phyloP scores from a whole-genome alignment of 2,888 invertebrate species.

The Aleiodes testaceus region DNA sequence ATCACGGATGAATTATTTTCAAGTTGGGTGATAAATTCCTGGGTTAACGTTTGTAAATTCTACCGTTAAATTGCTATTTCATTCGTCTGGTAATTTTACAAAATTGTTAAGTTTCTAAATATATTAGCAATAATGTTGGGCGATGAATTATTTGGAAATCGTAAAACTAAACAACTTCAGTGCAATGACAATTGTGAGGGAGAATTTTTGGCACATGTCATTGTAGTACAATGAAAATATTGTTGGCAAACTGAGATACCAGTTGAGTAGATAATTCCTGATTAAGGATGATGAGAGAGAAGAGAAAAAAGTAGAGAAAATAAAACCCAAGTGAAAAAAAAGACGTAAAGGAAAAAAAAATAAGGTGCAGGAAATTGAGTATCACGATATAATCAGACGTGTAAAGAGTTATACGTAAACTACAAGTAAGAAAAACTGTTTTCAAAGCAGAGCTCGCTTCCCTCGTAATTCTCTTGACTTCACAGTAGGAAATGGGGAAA shows the following conservation, averaged over 20 bases:
- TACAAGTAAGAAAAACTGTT: conserved; percentile 20
- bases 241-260: too few relatives aligned
- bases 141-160: conserved; percentile 7
- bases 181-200: too few relatives aligned
- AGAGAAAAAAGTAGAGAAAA: too few relatives aligned
- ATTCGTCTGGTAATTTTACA: neutral
- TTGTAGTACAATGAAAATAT: too few relatives aligned
- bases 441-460: conserved; percentile 32
- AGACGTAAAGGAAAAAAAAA: too few relatives aligned
- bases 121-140: conserved; percentile 17
- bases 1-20: neutral
- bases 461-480: conserved; percentile 38
- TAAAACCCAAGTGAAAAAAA: too few relatives aligned
- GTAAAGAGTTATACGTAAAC: conserved; percentile 20
- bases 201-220: too few relatives aligned
- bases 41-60: neutral
- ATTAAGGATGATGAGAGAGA: too few relatives aligned
- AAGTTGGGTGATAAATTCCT: neutral
- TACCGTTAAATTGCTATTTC: too few relatives aligned
- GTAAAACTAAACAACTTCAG: conserved; percentile 7
- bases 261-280: too few relatives aligned
- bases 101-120: conserved; percentile 10
- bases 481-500: conserved; percentile 8
- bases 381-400: conserved; percentile 18
- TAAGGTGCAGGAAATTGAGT: neutral